A percentile compares a stretch with the other conserved stretches of the same genome.
These are phyloP conservation scores for Palythoa grandiflora DNA, from an alignment of 92 coral and sea anemone species.

Conservation along the genomic window DNA sequence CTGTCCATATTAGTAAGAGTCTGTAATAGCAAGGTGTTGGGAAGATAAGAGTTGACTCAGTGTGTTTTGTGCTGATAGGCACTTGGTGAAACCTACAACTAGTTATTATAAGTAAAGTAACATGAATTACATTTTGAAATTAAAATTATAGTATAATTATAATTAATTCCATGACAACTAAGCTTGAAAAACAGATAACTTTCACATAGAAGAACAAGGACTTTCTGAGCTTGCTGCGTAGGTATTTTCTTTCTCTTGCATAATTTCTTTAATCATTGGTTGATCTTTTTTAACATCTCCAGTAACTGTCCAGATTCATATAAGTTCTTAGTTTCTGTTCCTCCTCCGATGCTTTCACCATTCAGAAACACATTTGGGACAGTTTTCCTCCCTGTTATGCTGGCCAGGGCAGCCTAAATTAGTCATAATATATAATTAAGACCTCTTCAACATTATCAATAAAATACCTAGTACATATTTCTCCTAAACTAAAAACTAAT, in stretches of 20 bases:
- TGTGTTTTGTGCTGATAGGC: too few species aligned
- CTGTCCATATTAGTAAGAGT: too few species aligned
- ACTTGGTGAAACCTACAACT: too few species aligned
- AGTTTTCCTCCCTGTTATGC: conserved; percentile 84
- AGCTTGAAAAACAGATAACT: too few species aligned
- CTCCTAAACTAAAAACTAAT: too few species aligned
- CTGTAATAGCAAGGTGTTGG: too few species aligned
- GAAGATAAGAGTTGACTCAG: too few species aligned
- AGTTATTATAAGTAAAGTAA: too few species aligned
- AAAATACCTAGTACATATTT: too few species aligned
- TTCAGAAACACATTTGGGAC: conserved; percentile 96
- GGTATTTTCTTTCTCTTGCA: background rate
- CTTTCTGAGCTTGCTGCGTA: background rate
- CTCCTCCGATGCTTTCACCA: conserved; percentile 97
- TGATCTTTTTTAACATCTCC: conserved; percentile 70
- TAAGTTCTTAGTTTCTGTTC: conserved; percentile 88
- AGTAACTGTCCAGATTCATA: conserved; percentile 84
- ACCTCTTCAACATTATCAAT: too few species aligned
- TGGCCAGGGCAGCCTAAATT: conserved; percentile 76
- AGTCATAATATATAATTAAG: background rate
- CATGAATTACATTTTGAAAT: too few species aligned
- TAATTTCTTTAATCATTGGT: background rate
- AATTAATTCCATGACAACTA: background rate
- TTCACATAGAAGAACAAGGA: background rate
- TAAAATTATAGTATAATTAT: too few species aligned